These are phyloP conservation scores for Cheilosia pagana DNA, from an alignment of 2,888 invertebrate species.

Conservation along the genomic window DNA sequence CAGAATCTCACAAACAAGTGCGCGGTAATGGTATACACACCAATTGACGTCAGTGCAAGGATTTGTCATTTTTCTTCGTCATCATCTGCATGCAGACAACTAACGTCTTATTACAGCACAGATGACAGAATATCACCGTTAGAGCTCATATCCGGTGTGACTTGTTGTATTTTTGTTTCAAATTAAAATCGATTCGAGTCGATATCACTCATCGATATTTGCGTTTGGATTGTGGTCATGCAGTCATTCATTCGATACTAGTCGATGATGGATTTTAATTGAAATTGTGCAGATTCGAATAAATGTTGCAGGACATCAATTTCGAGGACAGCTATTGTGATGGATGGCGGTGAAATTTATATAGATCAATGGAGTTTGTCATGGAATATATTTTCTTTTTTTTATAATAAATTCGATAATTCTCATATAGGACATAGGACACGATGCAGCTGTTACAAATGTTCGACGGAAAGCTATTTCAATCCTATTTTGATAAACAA, in stretches of 20 bases:
- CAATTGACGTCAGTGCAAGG: constrained; percentile 1
- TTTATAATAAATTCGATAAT: no score
- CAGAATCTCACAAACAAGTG: constrained; percentile 38
- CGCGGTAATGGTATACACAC: not conserved
- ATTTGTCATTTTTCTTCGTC: constrained; percentile 5
- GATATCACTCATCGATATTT: not conserved
- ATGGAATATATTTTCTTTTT: no score
- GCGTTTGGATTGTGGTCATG: not conserved
- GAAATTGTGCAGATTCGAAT: constrained; percentile 1
- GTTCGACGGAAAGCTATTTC: no score
- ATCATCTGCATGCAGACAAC: constrained; percentile 42
- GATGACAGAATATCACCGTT: constrained; percentile 18
- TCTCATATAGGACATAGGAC: no score
- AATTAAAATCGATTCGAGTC: not conserved
- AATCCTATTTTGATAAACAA: no score
- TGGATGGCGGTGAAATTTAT: no score
- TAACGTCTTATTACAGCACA: constrained; percentile 35
- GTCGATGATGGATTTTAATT: constrained; percentile 15
- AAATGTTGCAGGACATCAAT: not conserved
- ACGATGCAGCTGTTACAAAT: no score
- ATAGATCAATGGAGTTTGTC: no score
- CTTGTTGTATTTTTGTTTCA: constrained; percentile 11
- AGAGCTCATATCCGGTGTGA: not conserved
- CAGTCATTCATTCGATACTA: not conserved
- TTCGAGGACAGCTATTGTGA: not conserved